Evolutionary conservation across 2,888 invertebrate species (phyloP).

Genomic region (Sturmia bella): DNA sequence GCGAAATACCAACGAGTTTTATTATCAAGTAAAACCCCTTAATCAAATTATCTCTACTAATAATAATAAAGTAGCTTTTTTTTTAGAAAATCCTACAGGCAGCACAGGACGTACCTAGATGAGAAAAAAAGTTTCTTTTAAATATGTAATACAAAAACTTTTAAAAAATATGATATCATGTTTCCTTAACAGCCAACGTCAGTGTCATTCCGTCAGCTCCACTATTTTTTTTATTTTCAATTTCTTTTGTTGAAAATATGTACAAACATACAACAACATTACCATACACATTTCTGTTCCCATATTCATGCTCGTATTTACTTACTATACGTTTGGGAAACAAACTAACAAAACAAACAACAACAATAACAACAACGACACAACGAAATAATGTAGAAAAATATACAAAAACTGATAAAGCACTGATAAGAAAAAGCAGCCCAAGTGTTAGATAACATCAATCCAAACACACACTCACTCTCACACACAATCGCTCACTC

Average conservation of each 20-base stretch:
- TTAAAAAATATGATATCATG: constrained; percentile 44
- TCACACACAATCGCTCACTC: constrained; percentile 41
- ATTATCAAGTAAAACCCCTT: constrained; percentile 19
- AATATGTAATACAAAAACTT: neutral
- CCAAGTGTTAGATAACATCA: constrained; percentile 80
- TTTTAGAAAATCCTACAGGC: constrained; percentile 16
- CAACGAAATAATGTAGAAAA: constrained; percentile 56
- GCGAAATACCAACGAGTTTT: constrained; percentile 24
- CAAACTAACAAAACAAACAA: constrained; percentile 50
- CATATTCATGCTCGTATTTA: constrained; percentile 39
- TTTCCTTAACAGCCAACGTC: constrained; percentile 56
- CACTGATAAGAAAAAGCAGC: constrained; percentile 80
- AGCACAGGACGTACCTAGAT: constrained; percentile 26
- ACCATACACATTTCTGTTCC: constrained; percentile 52
- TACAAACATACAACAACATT: constrained; percentile 30
- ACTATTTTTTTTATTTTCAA: constrained; percentile 41
- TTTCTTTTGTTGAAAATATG: constrained; percentile 47
- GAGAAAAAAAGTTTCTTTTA: constrained; percentile 30
- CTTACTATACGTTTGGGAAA: constrained; percentile 53
- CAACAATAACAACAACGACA: constrained; percentile 44
- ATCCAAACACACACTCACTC: constrained; percentile 64
- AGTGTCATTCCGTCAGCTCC: constrained; percentile 17
- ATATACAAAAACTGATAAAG: constrained; percentile 80
- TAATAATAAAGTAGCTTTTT: neutral
- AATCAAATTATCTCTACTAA: constrained; percentile 33